Conservation (phyloP, 2,797 vertebrate species). For the Phrynocephalus forsythii region DNA sequence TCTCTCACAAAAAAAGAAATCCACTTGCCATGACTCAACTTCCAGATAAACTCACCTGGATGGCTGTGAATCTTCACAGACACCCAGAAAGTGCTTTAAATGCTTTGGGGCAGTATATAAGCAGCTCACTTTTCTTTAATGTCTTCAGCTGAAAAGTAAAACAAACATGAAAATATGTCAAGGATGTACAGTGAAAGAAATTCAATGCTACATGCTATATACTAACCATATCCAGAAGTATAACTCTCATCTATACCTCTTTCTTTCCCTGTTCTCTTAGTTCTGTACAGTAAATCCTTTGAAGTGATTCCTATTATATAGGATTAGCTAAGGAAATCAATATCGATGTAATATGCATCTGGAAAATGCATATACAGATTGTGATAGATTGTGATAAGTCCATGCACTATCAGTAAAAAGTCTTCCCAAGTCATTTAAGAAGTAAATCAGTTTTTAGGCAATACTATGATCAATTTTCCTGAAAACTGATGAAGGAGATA, state of each 20-base stretch:
- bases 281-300: background rate
- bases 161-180: background rate
- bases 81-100: no score
- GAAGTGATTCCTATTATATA: background rate
- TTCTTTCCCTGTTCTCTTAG: background rate
- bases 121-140: background rate
- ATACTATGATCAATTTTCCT: background rate
- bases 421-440: slow-evolving; percentile 9
- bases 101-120: no score
- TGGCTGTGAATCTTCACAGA: no score
- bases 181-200: background rate
- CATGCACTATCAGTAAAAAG: slow-evolving; percentile 5
- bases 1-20: no score
- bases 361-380: background rate
- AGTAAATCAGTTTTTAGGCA: slow-evolving; percentile 6
- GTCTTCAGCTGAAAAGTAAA: background rate
- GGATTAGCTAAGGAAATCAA: background rate
- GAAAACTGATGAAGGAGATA: background rate
- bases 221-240: background rate
- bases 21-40: no score
- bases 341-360: slow-evolving; percentile 16
- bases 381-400: slow-evolving; percentile 19
- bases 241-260: background rate
- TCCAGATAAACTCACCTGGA: no score
- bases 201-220: background rate